Conservation (phyloP, 2,113 vertebrate genomes). For the Pogonocichla stellata region DNA sequence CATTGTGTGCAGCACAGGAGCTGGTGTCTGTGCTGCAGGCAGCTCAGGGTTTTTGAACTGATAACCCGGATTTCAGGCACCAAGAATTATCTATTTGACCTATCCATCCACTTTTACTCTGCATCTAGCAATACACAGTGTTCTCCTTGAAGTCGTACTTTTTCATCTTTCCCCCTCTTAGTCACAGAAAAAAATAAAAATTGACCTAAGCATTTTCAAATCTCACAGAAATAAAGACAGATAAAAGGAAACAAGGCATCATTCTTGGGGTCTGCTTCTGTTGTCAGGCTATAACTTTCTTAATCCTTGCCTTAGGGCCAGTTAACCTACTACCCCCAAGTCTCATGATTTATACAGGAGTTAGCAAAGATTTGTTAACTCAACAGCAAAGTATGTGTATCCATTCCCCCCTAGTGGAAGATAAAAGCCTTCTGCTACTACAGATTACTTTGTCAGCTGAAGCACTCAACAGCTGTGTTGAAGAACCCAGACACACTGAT, state of each 20-base stretch:
- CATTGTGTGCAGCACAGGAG: not conserved
- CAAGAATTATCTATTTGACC: not conserved
- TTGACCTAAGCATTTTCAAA: not conserved
- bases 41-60: not conserved
- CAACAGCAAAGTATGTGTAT: not conserved
- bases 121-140: not conserved
- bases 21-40: not conserved
- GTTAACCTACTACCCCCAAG: not conserved
- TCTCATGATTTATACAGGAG: not conserved
- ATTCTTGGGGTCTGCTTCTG: not conserved
- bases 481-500: not conserved
- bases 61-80: not conserved
- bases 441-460: not conserved
- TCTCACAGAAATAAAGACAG: not conserved
- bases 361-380: not conserved
- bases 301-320: not conserved
- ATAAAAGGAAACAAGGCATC: not conserved
- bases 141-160: not conserved
- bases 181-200: not conserved
- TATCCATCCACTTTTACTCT: not conserved
- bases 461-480: not conserved
- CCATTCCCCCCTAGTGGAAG: constrained; percentile 59
- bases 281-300: not conserved
- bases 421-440: not conserved
- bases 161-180: not conserved